Conservation (phyloP, 1,140 invertebrate genomes). For the Sycophaga agraensis region DNA sequence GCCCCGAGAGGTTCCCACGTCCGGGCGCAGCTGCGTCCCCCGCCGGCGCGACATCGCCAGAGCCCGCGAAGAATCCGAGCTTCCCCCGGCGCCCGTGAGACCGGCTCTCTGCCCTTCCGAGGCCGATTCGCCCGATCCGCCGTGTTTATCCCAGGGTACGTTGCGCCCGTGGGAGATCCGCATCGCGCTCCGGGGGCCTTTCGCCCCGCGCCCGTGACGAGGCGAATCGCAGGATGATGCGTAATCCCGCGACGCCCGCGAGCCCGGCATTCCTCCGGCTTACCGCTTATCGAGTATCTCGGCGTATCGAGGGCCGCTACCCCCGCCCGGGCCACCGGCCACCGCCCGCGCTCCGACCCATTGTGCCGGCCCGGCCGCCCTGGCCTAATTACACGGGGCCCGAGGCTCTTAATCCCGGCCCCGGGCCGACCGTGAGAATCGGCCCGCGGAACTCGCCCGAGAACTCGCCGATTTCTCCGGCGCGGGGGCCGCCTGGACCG, state of each 20-base stretch:
- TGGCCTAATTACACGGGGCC: constrained; percentile 43
- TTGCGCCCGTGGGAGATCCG: constrained; percentile 30
- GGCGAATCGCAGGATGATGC: constrained; percentile 17
- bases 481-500: no score
- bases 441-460: no score
- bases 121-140: no score
- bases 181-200: constrained; percentile 5
- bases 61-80: no score
- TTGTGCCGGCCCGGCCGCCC: constrained; percentile 45
- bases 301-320: constrained; percentile 4
- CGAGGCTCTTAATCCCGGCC: not conserved
- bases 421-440: constrained; percentile 12
- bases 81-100: no score
- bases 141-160: constrained; percentile 35
- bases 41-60: no score
- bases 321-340: no score
- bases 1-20: no score
- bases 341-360: constrained; percentile 43
- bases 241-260: not conserved
- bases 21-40: no score
- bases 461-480: no score
- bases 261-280: constrained; percentile 20
- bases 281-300: constrained; percentile 34
- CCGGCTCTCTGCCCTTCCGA: no score
- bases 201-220: constrained; percentile 17